These are phyloP conservation scores for Matsumurasca onukii DNA, from an alignment of 1,140 invertebrate species.

Conservation along the genomic window DNA sequence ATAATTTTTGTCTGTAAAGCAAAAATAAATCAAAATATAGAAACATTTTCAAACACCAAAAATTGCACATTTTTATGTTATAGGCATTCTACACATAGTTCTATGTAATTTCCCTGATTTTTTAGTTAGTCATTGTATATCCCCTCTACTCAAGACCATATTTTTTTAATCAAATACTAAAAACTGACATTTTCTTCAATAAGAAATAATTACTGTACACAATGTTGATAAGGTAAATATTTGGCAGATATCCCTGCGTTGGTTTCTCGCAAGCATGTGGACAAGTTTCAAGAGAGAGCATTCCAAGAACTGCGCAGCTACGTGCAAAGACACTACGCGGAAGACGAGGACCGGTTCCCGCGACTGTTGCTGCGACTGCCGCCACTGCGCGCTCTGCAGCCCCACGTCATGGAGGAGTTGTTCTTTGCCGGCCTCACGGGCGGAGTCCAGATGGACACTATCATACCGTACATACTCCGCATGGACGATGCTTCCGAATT, in stretches of 20 bases:
- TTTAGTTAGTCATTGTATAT: too few species aligned
- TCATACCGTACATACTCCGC: slow-evolving; percentile 88
- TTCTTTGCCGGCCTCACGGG: slow-evolving; percentile 91
- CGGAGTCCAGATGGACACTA: slow-evolving; percentile 89
- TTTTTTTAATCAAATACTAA: too few species aligned
- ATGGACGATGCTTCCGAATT: slow-evolving; percentile 61
- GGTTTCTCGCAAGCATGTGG: slow-evolving; percentile 51
- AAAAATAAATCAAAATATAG: too few species aligned
- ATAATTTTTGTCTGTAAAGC: too few species aligned
- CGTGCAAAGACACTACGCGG: slow-evolving; percentile 52
- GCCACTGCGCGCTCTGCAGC: slow-evolving; percentile 72
- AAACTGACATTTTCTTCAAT: too few species aligned
- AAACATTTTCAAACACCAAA: too few species aligned
- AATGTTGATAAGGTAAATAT: too few species aligned
- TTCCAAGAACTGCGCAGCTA: slow-evolving; percentile 67
- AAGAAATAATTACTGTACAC: too few species aligned
- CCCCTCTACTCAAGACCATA: too few species aligned
- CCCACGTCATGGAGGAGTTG: slow-evolving; percentile 83
- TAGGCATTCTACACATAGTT: too few species aligned
- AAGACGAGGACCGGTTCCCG: slow-evolving; percentile 60
- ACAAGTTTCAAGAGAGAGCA: slow-evolving; percentile 71
- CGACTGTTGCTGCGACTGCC: slow-evolving; percentile 74
- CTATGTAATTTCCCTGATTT: too few species aligned
- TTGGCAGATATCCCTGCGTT: slow-evolving; percentile 51
- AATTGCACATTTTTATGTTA: too few species aligned